Evolutionary conservation across 2,888 invertebrate genomes (phyloP), one percentile per base, ranked within the genome.

Genomic region (Dermolepida albohirtum): DNA sequence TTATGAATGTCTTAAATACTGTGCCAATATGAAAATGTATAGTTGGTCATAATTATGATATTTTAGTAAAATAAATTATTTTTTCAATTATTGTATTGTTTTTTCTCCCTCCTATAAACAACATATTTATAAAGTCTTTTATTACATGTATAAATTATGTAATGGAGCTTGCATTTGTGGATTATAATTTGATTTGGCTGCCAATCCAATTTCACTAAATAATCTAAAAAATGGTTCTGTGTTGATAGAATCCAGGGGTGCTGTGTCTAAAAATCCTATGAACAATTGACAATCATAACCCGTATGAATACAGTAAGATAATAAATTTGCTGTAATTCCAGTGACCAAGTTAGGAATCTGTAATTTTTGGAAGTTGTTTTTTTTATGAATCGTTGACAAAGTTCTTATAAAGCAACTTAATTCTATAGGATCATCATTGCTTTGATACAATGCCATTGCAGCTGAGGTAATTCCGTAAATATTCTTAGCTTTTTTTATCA

Each of bases 1-100:
- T 52, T 78, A 91, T 29, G 91, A 92, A 75, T 89, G 89, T 78
- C 83, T 91, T 34, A 90, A 90, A 75, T 91, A 50, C 12, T 66
- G 66, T 50, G 16, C 47, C n/a, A 34, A 65, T 29, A 50, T 43
- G 10, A 85, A 86, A 67, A 86, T 87, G 2, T 90, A 88, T 71
- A 84, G 84, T 10, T 87, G 86, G 86, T 80, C 83, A 39, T 87
- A 79, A 81, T 34, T 40, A 8, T 14, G 40, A 54, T 12, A 54
- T 11, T 22, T 52, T 52, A 14, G n/a, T 52, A 10, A 14, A 34
- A 34, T 54, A 54, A 40, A 34, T 54, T 54, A 54, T 16, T 54
- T 29, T 54, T 40, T 22, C 22, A 6, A 12, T 34, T 7, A 39
- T 54, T 10, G 1, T 12, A 8, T 16, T 43, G 11, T 12, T 7